Conservation (phyloP, 2,113 vertebrate species). For the Protomyctophum bolini region DNA sequence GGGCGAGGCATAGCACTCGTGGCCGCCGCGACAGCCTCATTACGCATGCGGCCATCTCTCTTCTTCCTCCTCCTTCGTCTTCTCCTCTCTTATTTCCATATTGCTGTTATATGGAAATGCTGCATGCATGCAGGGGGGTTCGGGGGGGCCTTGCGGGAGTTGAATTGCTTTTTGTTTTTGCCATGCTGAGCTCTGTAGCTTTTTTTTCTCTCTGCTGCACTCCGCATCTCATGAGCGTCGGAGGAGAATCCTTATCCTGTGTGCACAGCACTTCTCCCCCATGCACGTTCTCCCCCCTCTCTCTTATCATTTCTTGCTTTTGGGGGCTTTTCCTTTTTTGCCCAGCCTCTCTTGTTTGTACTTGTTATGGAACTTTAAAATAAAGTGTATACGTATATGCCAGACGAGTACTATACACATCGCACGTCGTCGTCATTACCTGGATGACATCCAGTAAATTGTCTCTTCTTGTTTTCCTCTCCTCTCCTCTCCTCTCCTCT, state of each 20-base stretch:
- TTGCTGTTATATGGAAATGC: not conserved
- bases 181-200: not conserved
- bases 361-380: not conserved
- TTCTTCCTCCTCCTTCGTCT: not conserved
- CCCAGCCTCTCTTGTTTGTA: not conserved
- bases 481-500: not conserved
- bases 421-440: not conserved
- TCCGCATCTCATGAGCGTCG: too few relatives aligned
- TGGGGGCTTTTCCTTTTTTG: not conserved
- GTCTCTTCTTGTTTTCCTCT: not conserved
- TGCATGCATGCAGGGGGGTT: too few relatives aligned
- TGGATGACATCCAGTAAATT: not conserved
- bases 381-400: not conserved
- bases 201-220: too few relatives aligned
- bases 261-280: not conserved
- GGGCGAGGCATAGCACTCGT: not conserved
- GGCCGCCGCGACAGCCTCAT: not conserved
- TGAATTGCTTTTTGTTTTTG: slow-evolving; percentile 1
- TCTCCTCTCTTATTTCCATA: slow-evolving; percentile 4
- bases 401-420: not conserved
- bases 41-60: not conserved
- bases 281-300: too few relatives aligned
- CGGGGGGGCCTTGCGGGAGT: not conserved
- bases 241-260: not conserved
- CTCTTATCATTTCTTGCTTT: too few relatives aligned